Conservation (phyloP, 2,797 vertebrate species). For the Sebastolobus alascanus region DNA sequence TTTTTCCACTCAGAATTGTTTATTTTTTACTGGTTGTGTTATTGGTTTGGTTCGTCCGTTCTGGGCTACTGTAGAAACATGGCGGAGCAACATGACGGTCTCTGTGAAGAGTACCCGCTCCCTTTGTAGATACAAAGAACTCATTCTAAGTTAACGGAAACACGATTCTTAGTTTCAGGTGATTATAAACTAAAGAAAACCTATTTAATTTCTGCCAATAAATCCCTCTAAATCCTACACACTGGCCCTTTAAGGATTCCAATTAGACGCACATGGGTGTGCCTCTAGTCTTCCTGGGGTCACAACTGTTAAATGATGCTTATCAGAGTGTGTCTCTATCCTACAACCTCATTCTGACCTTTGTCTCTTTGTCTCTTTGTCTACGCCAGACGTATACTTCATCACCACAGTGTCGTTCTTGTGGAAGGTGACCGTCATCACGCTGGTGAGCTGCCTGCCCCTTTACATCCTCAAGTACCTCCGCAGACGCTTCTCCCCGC, state of each 20-base stretch:
- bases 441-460: conserved; percentile 97
- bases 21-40: background rate
- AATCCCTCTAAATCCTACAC: background rate
- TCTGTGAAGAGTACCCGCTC: background rate
- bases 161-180: background rate
- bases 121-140: too few relatives aligned
- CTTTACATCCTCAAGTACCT: conserved; percentile 99
- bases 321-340: background rate
- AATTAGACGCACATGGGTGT: background rate
- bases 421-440: conserved; percentile 98
- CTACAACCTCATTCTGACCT: conserved; percentile 5
- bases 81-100: background rate
- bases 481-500: conserved; percentile 95
- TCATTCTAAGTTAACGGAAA: background rate
- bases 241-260: background rate
- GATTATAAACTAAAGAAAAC: background rate
- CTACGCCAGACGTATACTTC: conserved; percentile 93
- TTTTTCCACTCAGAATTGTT: background rate
- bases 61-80: background rate
- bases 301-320: background rate
- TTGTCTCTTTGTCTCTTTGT: conserved; percentile 2
- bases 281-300: background rate
- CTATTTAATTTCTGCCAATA: background rate
- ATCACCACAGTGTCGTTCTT: conserved; percentile 95
- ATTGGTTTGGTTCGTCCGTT: background rate